phyloP scores from a whole-genome alignment of 2,797 vertebrate species.

The Alectoris magna region DNA sequence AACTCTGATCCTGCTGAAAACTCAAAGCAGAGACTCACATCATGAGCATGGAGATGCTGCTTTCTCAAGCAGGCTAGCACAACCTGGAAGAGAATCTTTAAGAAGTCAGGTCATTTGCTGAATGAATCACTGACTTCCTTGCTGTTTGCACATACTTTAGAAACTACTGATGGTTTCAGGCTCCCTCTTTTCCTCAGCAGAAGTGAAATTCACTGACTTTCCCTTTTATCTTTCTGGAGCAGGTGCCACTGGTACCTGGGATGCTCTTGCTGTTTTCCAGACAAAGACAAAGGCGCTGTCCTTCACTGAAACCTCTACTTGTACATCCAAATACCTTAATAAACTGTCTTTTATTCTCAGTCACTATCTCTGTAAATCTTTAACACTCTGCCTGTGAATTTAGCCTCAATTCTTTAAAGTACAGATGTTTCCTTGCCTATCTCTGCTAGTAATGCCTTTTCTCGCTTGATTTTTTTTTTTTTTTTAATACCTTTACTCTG shows the following conservation, averaged over 20 bases:
- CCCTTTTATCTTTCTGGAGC: constrained; percentile 40
- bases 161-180: constrained; percentile 71
- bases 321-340: constrained; percentile 40
- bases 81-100: constrained; percentile 37
- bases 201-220: constrained; percentile 62
- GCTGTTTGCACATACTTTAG: constrained; percentile 59
- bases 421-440: not conserved
- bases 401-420: not conserved
- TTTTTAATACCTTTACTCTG: not conserved
- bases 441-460: not conserved
- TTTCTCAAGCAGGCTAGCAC: constrained; percentile 6
- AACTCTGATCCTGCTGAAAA: constrained; percentile 22
- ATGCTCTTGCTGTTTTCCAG: constrained; percentile 2
- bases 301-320: constrained; percentile 40
- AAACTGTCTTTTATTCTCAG: not conserved
- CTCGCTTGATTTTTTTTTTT: not conserved
- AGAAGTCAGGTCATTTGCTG: constrained; percentile 56
- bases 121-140: constrained; percentile 66
- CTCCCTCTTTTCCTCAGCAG: constrained; percentile 48
- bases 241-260: constrained; percentile 24
- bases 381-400: not conserved
- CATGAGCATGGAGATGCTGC: not conserved
- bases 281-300: constrained; percentile 12
- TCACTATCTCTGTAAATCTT: not conserved
- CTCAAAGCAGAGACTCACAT: constrained; percentile 21